phyloP scores from a whole-genome alignment of 2,888 invertebrate genomes.

The Ethmia dodecea region DNA sequence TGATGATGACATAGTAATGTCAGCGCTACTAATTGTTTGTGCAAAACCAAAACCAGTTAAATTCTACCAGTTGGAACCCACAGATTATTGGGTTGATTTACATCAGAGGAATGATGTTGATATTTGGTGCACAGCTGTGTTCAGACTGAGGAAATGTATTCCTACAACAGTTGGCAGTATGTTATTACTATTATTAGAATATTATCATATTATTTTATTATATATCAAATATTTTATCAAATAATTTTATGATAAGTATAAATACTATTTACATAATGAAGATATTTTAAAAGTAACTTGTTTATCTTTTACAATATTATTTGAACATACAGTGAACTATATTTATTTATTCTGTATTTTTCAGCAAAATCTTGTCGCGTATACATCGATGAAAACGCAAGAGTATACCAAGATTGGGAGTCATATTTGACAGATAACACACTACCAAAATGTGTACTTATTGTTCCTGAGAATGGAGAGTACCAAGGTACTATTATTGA shows the following conservation, averaged over 20 bases:
- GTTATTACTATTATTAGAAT: too few species aligned
- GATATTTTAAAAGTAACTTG: too few species aligned
- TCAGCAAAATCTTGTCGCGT: conserved; percentile 58
- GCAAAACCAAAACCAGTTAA: conserved; percentile 52
- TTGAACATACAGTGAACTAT: too few species aligned
- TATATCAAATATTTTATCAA: not conserved
- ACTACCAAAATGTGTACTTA: conserved; percentile 70
- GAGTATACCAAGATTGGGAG: conserved; percentile 75
- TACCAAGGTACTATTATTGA: conserved; percentile 52
- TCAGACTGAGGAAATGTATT: conserved; percentile 63
- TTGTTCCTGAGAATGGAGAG: conserved; percentile 73
- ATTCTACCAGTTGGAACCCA: conserved; percentile 49
- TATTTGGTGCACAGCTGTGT: conserved; percentile 63
- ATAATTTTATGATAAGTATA: too few species aligned
- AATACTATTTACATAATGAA: conserved; percentile 1
- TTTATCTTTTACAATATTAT: conserved; percentile 4
- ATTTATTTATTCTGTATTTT: conserved; percentile 21
- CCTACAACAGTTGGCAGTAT: conserved; percentile 56
- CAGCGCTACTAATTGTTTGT: conserved; percentile 58
- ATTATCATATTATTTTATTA: too few species aligned
- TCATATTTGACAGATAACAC: conserved; percentile 72
- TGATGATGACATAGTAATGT: conserved; percentile 58
- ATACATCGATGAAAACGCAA: conserved; percentile 61
- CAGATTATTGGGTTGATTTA: conserved; percentile 56
- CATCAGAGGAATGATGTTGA: conserved; percentile 51